Evolutionary conservation across 37 sponge, comb jelly and placozoan genomes (phyloP), one percentile per base, ranked within the genome.

Genomic region (Crambe crambe): DNA sequence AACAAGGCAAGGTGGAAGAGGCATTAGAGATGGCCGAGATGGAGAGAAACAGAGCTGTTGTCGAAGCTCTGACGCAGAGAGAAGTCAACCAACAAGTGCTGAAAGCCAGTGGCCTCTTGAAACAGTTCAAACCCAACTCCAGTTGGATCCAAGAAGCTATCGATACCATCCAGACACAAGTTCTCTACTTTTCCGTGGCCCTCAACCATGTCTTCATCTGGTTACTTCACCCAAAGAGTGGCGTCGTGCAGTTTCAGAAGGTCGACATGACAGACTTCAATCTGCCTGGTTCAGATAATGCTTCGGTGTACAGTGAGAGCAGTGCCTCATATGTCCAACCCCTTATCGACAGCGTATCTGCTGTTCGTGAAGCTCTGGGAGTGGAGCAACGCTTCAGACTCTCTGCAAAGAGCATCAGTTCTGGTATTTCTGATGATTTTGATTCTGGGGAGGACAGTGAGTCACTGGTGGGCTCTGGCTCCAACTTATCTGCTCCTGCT

Each of bases 21-120:
- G 97, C 97, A 9, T 82, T 97, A 41, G 90, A 83, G 47, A 89
- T 87, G 61, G 95, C 97, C 36, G 97, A 97, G 83, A 88, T 91
- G 59, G 96, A 90, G 74, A 58, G 88, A 25, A 85, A 84, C 58
- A 60, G 89, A 21, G 81, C 93, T 35, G 42, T 96, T 30, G 78
- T 87, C 22, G 89, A 93, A 51, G 42, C 63, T 36, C 66, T 96
- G 41, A 73, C 87, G 57, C 65, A 94, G 17, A 35, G 87, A 23
- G 85, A 86, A 32, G 82, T 91, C 61, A 85, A 72, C 29, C 73
- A 72, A 4, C 89, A 84, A 35, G 73, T 77, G 29, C 35, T 94
- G 84, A 63, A 80, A 47, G 75, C 65, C 23, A 63, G 70, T 61
- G 93, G 90, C 18, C 77, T 92, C 17, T 67, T 95, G 41, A 81